Evolutionary conservation across 2,113 vertebrate genomes (phyloP).

Genomic region (Callipepla squamata): DNA sequence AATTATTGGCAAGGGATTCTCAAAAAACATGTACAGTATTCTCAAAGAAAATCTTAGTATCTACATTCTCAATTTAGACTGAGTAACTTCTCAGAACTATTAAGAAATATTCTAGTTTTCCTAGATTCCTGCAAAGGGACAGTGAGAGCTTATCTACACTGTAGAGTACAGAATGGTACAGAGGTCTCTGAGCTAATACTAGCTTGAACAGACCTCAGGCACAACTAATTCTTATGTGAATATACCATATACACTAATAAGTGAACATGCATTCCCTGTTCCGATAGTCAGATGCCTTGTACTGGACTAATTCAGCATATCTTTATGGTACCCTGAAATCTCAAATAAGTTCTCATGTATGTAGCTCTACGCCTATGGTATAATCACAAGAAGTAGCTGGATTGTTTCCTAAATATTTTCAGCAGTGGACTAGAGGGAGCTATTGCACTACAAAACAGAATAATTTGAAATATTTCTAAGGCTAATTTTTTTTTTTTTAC

Average conservation of each 20-base stretch:
- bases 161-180: not conserved
- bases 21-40: not conserved
- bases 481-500: not conserved
- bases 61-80: not conserved
- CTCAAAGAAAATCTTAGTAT: fast-evolving
- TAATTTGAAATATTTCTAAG: not conserved
- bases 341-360: not conserved
- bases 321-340: not conserved
- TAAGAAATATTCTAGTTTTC: not conserved
- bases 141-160: not conserved
- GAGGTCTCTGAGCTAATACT: not conserved
- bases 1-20: not conserved
- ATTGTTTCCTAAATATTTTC: not conserved
- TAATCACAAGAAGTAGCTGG: not conserved
- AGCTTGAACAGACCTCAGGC: not conserved
- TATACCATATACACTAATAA: not conserved
- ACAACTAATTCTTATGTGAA: not conserved
- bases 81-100: not conserved
- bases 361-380: not conserved
- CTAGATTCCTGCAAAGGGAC: not conserved
- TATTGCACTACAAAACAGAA: not conserved
- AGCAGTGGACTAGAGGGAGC: not conserved
- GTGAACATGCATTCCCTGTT: not conserved
- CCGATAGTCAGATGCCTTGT: not conserved
- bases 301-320: not conserved